phyloP scores from a whole-genome alignment of 2,113 vertebrate genomes.

The Mionectes macconnelli region DNA sequence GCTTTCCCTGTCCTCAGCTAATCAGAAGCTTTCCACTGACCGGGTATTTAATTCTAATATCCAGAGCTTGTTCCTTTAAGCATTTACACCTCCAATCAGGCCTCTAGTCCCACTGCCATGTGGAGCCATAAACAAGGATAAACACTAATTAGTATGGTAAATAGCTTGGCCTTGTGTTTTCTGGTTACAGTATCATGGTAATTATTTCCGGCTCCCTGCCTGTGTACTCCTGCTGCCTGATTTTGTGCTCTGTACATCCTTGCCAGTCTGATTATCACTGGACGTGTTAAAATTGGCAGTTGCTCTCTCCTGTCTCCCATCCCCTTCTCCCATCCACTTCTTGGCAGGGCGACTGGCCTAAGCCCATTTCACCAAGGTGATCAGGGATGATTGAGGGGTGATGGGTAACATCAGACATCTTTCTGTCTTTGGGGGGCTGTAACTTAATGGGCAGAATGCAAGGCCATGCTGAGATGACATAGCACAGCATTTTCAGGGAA shows the following conservation, averaged over 20 bases:
- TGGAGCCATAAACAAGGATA: conserved; percentile 62
- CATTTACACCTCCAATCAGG: conserved; percentile 10
- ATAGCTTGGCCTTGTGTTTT: conserved; percentile 61
- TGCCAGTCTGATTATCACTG: conserved; percentile 45
- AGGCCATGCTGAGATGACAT: background rate
- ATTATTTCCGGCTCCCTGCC: conserved; percentile 60
- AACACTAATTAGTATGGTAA: conserved; percentile 69
- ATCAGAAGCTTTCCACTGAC: background rate
- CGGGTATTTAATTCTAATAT: background rate
- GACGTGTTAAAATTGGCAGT: background rate
- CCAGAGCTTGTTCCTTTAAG: conserved; percentile 34
- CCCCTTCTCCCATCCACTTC: background rate
- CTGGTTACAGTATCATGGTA: conserved; percentile 63
- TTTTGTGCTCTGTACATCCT: conserved; percentile 25
- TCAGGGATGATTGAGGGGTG: background rate
- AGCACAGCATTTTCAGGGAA: background rate
- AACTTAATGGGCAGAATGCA: background rate
- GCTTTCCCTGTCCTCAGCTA: background rate
- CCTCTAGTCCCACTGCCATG: conserved; percentile 32
- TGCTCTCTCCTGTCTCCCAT: background rate
- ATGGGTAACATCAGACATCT: background rate
- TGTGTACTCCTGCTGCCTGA: conserved; percentile 37
- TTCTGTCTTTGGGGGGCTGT: background rate
- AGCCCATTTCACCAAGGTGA: background rate
- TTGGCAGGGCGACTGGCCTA: background rate